A percentile compares a stretch with the other conserved stretches of the same genome.
Conservation (phyloP, 1,140 invertebrate genomes). For the Tyrophagus putrescentiae region DNA sequence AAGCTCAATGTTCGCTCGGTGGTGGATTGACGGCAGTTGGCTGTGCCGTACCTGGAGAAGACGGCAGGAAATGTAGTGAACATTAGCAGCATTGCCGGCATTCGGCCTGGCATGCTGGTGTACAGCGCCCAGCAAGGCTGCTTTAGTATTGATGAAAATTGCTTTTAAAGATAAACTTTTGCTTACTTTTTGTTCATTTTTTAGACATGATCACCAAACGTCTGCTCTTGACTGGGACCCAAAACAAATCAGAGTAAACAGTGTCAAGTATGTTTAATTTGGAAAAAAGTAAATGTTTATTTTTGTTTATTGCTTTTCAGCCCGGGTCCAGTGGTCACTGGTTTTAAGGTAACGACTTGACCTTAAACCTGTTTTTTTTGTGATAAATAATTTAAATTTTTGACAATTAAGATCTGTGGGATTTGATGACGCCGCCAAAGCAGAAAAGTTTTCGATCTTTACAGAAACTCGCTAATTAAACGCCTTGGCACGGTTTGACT, state of each 20-base stretch:
- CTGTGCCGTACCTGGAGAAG: conserved; percentile 60
- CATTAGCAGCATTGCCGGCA: conserved; percentile 68
- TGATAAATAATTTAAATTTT: too few species aligned
- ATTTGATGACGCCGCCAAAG: background rate
- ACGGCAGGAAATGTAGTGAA: conserved; percentile 72
- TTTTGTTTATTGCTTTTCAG: background rate
- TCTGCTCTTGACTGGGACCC: conserved; percentile 33
- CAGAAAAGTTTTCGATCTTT: too few species aligned
- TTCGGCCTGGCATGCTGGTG: conserved; percentile 41
- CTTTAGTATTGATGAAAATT: too few species aligned
- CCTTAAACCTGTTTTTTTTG: too few species aligned
- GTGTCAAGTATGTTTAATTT: background rate
- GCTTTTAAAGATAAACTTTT: too few species aligned
- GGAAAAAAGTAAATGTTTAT: background rate
- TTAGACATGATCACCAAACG: conserved; percentile 33
- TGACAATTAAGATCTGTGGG: too few species aligned
- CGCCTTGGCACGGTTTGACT: conserved; percentile 50
- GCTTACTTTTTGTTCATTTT: too few species aligned
- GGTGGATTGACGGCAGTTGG: conserved; percentile 50
- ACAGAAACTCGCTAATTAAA: background rate
- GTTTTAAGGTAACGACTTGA: too few species aligned
- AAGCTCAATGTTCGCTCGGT: conserved; percentile 5
- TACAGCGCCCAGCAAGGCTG: conserved; percentile 33
- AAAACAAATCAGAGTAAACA: conserved; percentile 28
- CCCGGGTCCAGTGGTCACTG: conserved; percentile 7